Evolutionary conservation across 2,797 vertebrate species (phyloP), one percentile per base, ranked within the genome.

Genomic region (Sphaeramia orbicularis): DNA sequence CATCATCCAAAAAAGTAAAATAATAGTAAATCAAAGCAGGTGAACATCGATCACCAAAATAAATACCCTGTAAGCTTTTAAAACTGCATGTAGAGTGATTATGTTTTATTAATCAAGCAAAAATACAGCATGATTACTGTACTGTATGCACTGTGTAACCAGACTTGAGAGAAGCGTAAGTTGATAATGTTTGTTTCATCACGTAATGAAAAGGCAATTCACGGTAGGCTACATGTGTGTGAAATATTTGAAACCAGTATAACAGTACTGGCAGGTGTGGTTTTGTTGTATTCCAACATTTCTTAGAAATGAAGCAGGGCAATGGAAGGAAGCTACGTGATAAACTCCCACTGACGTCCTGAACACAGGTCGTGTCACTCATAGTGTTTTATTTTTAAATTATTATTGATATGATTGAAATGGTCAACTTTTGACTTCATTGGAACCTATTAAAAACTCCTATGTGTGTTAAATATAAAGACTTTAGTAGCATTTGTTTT

Each of bases 401-500:
- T 40, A 30, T 70, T 65, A 79, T 48, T 89, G 57, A 83, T 80
- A 74, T 49, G 59, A 79, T 41, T 80, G 57, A 75, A 40, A 80
- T 74, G 60, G 36, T 71, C 48, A 65, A 59, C 30, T 63, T 65
- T 68, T 67, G 59, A 62, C 55, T 56, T 73, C 68, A 18, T 59
- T 58, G 72, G 52, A 57, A 88, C 58, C 49, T 78, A 79, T 83
- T 77, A 74, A 68, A 77, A 49, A 70, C 56, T 82, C 40, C 56
- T 81, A 72, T 82, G 54, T 59, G 62, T 66, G 53, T 86, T 79
- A 75, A 84, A 84, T 87, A 88, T 65, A 82, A 74, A 85, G 59
- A 78, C 67, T 83, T 78, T 65, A 85, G 75, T 76, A 81, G 72
- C 65, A 70, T 87, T 80, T 81, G 47, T 80, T 81, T 76, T 40